Conservation (phyloP, 2,113 vertebrate species). For the Panurus biarmicus region DNA sequence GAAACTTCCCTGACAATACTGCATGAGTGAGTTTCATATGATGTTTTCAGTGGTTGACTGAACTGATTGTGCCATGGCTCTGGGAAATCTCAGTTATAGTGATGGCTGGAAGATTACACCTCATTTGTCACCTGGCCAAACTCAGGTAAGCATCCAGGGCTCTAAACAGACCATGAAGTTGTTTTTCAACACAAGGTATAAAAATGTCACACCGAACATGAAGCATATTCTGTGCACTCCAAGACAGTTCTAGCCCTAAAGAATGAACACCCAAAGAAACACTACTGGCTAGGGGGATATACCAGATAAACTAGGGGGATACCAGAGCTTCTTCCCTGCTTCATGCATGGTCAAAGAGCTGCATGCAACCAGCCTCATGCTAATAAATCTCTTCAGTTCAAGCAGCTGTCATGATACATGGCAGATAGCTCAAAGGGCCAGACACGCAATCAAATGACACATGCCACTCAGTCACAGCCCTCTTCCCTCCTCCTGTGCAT, state of each 20-base stretch:
- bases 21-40: not conserved
- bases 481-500: not conserved
- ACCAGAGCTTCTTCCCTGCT: not conserved
- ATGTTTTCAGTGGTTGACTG: not conserved
- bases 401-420: not conserved
- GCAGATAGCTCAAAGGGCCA: not conserved
- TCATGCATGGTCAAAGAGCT: not conserved
- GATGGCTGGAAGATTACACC: not conserved
- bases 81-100: not conserved
- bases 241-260: not conserved
- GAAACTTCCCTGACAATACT: not conserved
- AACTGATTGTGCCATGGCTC: not conserved
- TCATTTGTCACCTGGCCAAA: not conserved
- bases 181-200: not conserved
- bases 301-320: no score
- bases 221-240: not conserved
- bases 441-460: not conserved
- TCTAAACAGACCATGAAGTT: not conserved
- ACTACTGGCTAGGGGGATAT: rapidly evolving
- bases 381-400: not conserved
- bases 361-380: not conserved
- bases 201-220: not conserved
- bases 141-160: not conserved
- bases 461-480: not conserved
- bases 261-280: not conserved